Conservation (phyloP, 2,888 invertebrate species). For the Acleris holmiana region DNA sequence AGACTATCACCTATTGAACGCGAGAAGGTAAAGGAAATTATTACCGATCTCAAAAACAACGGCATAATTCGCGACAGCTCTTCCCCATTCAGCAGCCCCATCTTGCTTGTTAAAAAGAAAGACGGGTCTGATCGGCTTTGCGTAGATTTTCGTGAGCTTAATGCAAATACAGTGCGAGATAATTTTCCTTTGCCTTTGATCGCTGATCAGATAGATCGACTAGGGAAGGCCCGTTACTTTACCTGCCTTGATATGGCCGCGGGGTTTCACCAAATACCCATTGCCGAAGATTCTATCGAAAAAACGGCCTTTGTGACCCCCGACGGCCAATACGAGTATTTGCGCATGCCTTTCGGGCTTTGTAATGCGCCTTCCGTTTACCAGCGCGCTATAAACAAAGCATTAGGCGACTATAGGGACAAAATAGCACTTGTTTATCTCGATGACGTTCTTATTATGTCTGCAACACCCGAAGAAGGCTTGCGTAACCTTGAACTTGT, state of each 20-base stretch:
- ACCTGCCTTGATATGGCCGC: neutral
- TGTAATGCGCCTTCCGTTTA: neutral
- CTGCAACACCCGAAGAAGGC: slow-evolving; percentile 2
- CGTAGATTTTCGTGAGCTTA: slow-evolving; percentile 26
- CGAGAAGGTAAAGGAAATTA: slow-evolving; percentile 6
- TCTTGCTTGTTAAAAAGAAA: slow-evolving; percentile 19
- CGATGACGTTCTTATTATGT: slow-evolving; percentile 1
- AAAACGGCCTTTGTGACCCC: slow-evolving; percentile 7
- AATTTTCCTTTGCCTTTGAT: slow-evolving; percentile 27
- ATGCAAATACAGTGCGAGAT: slow-evolving; percentile 24
- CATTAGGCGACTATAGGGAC: neutral
- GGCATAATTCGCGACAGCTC: slow-evolving; percentile 17
- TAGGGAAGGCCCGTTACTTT: slow-evolving; percentile 16
- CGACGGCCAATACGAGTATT: neutral
- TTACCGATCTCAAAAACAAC: slow-evolving; percentile 18
- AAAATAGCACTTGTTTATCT: neutral
- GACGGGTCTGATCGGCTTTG: slow-evolving; percentile 21
- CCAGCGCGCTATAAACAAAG: slow-evolving; percentile 1
- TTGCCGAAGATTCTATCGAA: slow-evolving; percentile 36
- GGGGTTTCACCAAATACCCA: slow-evolving; percentile 28
- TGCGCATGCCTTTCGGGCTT: neutral
- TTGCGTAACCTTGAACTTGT: neutral
- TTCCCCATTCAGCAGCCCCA: slow-evolving; percentile 23
- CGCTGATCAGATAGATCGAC: slow-evolving; percentile 11
- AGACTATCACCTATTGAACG: slow-evolving; percentile 17